Evolutionary conservation across 2,888 invertebrate genomes (phyloP), one percentile per base, ranked within the genome.

Genomic region (Pimpla rufipes): DNA sequence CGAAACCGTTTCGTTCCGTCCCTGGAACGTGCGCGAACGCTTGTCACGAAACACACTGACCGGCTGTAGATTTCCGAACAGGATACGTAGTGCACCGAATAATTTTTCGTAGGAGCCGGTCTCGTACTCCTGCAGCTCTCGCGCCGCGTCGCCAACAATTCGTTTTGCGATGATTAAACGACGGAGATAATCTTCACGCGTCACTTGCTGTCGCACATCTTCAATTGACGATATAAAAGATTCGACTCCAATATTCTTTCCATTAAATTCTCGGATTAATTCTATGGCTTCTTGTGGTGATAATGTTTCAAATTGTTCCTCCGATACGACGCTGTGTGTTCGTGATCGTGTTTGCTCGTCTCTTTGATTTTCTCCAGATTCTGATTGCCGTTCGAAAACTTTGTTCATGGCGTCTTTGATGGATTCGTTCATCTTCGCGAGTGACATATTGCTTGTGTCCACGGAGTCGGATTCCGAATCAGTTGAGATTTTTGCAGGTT

Each of bases 131-230:
- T n/a, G n/a, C n/a, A n/a, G n/a, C n/a, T n/a, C n/a, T n/a, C n/a
- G n/a, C n/a, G 73, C 59, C 13, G 29, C 59, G 11, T 59, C 29
- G 45, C 59, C 71, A 3, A 29, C 47, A n/a, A 59, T 73, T n/a
- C 3, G 45, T 45, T 73, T 45, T 37, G 23, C 42, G 50, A 1
- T 0, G n/a, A 50, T 50, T 0, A 50, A 18, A 5, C 50, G 11
- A 16, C 35, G 29, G 8, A 59, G 0, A n/a, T 59, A 59, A 7
- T 59, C 37, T 35, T 13, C 0, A 7, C 59, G 59, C 2, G 29
- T n/a, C 13, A 59, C 59, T 59, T 59, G n/a, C n/a, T n/a, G n/a
- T n/a, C n/a, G n/a, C n/a, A n/a, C n/a, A n/a, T n/a, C n/a, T n/a
- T n/a, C n/a, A 7, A 62, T 62, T 2, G 62, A 62, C 1, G 18